Evolutionary conservation across 2,113 vertebrate species (phyloP), one percentile per base, ranked within the genome.

Genomic region (Bujurquina vittata): DNA sequence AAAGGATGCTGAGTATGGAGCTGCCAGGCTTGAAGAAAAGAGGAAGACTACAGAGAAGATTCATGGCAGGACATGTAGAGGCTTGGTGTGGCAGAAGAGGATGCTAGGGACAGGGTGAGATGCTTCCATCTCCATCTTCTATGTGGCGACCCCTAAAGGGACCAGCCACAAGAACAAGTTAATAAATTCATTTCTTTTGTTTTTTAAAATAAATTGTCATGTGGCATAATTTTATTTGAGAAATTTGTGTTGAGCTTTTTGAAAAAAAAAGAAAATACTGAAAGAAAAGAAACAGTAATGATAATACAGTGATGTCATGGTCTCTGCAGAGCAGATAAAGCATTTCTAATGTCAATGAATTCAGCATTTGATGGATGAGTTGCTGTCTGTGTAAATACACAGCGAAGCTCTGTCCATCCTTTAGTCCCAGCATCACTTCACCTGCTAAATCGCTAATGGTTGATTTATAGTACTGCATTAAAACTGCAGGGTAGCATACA

Each of bases 341-440:
- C 10, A 43, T 80, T 69, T 80, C 56, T 62, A 60, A 73, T 81
- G 10, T 72, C 54, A 78, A 6, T 75, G 83, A 73, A 59, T 87
- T 88, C 69, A 75, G 76, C 17, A 33, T 88, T 84, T 85, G 17
- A 85, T 84, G 57, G 85, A 77, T 55, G 17, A 86, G 74, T 80
- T 81, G 49, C 67, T 79, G 69, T 77, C 43, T 79, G 81, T 81
- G 83, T 86, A 88, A 90, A 92, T 93, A 84, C 89, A 78, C 76
- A 49, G 60, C 78, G 85, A 85, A 92, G 63, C 87, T 90, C 84
- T 79, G 58, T 52, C 83, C 77, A 56, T 89, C 79, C 49, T 74
- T 69, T 56, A 56, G 49, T 81, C 74, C 20, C 79, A 49, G n/a
- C 35, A 15, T 33, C 15, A 22, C 60, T 40, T 80, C 52, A 5